Conservation (phyloP, 2,888 invertebrate genomes). For the Petrophora chlorosata region DNA sequence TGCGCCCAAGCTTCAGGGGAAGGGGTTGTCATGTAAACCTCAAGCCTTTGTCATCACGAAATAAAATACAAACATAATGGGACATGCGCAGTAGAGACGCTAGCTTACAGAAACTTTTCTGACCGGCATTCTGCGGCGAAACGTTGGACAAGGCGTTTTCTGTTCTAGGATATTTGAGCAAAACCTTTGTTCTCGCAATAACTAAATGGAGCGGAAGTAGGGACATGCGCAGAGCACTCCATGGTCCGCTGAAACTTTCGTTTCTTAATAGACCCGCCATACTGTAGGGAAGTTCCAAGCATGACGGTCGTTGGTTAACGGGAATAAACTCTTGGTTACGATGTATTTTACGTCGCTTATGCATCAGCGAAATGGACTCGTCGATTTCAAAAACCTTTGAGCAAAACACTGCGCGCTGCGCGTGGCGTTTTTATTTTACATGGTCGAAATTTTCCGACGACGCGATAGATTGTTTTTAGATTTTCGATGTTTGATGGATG, state of each 20-base stretch:
- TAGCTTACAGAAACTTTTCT: conserved; percentile 3
- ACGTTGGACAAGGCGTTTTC: background rate
- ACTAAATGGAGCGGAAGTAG: conserved; percentile 6
- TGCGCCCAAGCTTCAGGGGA: background rate
- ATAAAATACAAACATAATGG: conserved; percentile 2
- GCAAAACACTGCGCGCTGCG: too few relatives aligned
- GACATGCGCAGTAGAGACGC: conserved; percentile 12
- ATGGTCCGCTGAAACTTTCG: conserved; percentile 4
- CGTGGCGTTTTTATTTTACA: background rate
- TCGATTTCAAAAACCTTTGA: too few relatives aligned
- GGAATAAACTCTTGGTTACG: background rate
- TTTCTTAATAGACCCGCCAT: background rate
- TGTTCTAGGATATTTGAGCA: background rate
- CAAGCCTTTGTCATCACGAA: background rate
- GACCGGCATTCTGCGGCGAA: conserved; percentile 13
- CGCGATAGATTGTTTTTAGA: background rate
- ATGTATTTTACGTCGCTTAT: conserved; percentile 12
- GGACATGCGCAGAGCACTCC: conserved; percentile 17
- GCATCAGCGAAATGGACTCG: too few relatives aligned
- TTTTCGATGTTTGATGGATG: conserved; percentile 6
- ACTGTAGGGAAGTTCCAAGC: conserved; percentile 8
- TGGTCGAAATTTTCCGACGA: too few relatives aligned
- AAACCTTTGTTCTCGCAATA: conserved; percentile 17
- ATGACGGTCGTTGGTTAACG: conserved; percentile 1
- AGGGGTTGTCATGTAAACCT: background rate